phyloP scores from a whole-genome alignment of 2,797 vertebrate species.

The Rousettus madagascariensis region DNA sequence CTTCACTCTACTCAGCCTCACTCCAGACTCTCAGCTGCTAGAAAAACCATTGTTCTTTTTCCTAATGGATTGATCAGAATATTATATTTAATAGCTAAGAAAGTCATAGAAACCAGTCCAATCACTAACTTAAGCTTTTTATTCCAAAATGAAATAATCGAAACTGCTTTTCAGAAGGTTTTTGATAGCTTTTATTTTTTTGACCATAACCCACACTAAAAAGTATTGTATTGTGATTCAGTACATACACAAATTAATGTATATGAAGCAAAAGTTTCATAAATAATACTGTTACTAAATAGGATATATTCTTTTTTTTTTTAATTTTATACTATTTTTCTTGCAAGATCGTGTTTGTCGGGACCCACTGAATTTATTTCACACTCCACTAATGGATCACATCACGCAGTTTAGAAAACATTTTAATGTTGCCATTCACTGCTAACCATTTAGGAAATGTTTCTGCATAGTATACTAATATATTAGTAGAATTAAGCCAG shows the following conservation, averaged over 20 bases:
- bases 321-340: neutral
- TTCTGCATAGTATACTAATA: neutral
- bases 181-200: neutral
- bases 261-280: neutral
- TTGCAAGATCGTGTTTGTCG: neutral
- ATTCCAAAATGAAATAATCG: constrained; percentile 16
- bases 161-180: constrained; percentile 5
- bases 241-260: neutral
- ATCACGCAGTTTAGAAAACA: neutral
- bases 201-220: neutral
- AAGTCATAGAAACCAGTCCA: neutral
- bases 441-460: constrained; percentile 1
- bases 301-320: neutral
- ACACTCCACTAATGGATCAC: neutral
- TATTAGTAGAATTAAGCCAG: neutral
- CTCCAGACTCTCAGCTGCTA: neutral
- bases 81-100: neutral
- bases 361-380: neutral
- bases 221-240: neutral
- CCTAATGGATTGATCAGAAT: neutral
- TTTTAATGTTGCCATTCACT: neutral
- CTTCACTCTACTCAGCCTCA: neutral
- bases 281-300: constrained; percentile 3
- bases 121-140: constrained; percentile 12
- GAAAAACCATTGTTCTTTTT: neutral